Evolutionary conservation across 2,797 vertebrate species (phyloP).

Genomic region (Apodemus agrarius): DNA sequence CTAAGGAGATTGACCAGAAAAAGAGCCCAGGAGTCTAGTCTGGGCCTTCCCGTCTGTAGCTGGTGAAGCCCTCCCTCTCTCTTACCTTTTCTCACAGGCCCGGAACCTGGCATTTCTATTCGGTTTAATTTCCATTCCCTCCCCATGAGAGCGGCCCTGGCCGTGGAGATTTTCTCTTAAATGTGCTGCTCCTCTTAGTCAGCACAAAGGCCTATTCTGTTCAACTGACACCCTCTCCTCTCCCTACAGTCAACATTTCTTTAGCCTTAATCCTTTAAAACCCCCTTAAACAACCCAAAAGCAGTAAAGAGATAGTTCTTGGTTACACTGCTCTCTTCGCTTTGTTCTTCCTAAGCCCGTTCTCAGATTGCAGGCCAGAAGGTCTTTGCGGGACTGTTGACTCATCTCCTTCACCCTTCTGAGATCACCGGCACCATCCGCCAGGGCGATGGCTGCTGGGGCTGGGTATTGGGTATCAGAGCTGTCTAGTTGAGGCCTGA

Average conservation of each 20-base stretch:
- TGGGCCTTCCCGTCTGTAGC: neutral
- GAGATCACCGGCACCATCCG: slow-evolving; percentile 36
- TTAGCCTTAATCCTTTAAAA: slow-evolving; percentile 81
- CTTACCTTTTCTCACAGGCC: neutral
- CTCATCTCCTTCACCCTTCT: slow-evolving; percentile 72
- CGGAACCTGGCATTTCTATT: neutral
- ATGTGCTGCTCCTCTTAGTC: slow-evolving; percentile 68
- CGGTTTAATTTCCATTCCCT: neutral
- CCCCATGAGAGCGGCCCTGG: neutral
- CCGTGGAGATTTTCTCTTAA: slow-evolving; percentile 49
- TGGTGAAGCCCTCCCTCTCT: neutral
- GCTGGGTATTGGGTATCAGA: slow-evolving; percentile 51
- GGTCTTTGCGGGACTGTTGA: slow-evolving; percentile 76
- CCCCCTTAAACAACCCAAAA: slow-evolving; percentile 78
- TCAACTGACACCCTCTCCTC: slow-evolving; percentile 65
- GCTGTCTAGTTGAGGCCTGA: slow-evolving; percentile 39
- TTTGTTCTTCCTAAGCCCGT: slow-evolving; percentile 79
- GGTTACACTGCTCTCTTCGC: slow-evolving; percentile 75
- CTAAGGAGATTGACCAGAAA: neutral
- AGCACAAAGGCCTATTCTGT: slow-evolving; percentile 72
- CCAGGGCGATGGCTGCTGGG: slow-evolving; percentile 31
- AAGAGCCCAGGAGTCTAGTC: neutral
- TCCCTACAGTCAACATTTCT: slow-evolving; percentile 75
- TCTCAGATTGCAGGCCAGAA: slow-evolving; percentile 76
- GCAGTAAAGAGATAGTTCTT: slow-evolving; percentile 74